A percentile compares a stretch with the other conserved stretches of the same genome.
Evolutionary conservation across 2,113 vertebrate species (phyloP).

Genomic region (Xenopus laevis): DNA sequence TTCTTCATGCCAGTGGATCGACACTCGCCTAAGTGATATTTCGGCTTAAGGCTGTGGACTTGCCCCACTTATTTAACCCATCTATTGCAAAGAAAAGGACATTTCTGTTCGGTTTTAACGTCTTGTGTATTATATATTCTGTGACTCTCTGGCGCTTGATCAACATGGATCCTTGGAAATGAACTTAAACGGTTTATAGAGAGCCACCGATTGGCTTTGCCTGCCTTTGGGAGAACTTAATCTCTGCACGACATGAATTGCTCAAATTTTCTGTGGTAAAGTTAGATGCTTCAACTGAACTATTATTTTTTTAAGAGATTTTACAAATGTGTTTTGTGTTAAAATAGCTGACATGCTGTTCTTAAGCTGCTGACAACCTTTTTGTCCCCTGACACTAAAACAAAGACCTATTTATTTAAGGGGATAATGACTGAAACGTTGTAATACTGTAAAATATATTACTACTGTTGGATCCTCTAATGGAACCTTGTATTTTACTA

Average conservation of each 20-base stretch:
- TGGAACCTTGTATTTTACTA: constrained; percentile 54
- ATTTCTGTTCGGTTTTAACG: constrained; percentile 22
- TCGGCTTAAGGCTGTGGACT: constrained; percentile 23
- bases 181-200: not conserved
- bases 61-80: constrained; percentile 12
- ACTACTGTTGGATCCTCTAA: constrained; percentile 56
- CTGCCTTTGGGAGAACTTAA: too few relatives aligned
- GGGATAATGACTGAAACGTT: constrained; percentile 55
- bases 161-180: not conserved
- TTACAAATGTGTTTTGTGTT: constrained; percentile 56
- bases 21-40: constrained; percentile 77
- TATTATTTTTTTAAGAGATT: constrained; percentile 61
- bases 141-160: not conserved
- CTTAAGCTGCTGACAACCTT: constrained; percentile 57
- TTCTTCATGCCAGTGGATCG: constrained; percentile 75
- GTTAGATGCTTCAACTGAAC: not conserved
- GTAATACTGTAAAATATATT: constrained; percentile 38
- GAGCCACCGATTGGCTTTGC: not conserved
- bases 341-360: constrained; percentile 47
- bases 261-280: constrained; percentile 53
- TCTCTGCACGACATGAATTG: constrained; percentile 64
- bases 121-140: not conserved
- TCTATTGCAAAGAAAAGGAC: constrained; percentile 43
- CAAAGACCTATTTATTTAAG: constrained; percentile 54
- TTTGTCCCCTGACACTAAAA: constrained; percentile 50